Conservation (phyloP, 2,888 invertebrate species). For the Eulithis prunata region DNA sequence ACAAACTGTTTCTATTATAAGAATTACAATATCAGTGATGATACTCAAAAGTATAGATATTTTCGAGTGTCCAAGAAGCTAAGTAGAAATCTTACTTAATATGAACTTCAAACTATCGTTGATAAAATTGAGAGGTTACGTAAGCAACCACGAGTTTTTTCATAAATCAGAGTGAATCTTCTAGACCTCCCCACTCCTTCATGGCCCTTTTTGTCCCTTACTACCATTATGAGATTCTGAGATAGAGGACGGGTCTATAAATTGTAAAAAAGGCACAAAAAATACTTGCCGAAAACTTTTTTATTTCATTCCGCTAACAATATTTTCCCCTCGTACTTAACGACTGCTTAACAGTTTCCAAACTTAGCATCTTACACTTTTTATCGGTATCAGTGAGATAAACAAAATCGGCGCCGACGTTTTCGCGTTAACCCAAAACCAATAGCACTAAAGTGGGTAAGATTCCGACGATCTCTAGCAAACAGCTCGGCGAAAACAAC, state of each 20-base stretch:
- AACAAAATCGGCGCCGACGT: conserved; percentile 63
- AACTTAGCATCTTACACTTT: conserved; percentile 34
- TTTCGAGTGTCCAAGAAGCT: no score
- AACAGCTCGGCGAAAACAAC: conserved; percentile 81
- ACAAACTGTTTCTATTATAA: no score
- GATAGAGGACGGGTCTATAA: not conserved
- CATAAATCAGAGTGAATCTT: no score
- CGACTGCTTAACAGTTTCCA: conserved; percentile 47
- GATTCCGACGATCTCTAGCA: conserved; percentile 59
- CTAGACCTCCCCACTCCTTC: no score
- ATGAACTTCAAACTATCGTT: no score
- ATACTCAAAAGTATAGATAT: no score
- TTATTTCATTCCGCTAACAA: conserved; percentile 21
- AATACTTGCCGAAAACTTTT: conserved; percentile 1
- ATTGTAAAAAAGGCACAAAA: not conserved
- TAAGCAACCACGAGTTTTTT: no score
- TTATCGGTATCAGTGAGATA: conserved; percentile 48
- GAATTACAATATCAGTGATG: no score
- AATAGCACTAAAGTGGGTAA: conserved; percentile 40
- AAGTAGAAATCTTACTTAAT: no score
- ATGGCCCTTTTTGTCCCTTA: no score
- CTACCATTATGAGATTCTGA: no score
- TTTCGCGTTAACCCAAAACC: conserved; percentile 51
- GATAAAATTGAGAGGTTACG: no score
- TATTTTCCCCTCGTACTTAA: conserved; percentile 35